Base-by-base conservation (phyloP, 2,797 vertebrate species). In the Sitta carolinensis region DNA sequence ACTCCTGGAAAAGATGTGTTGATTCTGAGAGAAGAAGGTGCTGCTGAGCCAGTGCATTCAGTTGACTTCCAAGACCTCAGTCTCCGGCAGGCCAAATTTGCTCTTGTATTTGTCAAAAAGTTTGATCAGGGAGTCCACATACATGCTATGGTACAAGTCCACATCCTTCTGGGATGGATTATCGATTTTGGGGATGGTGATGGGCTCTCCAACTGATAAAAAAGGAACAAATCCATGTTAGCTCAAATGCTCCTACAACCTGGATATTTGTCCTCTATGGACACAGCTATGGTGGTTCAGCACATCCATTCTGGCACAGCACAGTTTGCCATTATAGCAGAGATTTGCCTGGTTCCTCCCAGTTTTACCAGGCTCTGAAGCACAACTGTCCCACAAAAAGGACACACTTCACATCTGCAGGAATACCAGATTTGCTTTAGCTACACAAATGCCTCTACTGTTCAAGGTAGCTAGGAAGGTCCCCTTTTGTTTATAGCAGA, bases 31-130 rank as follows among this genome's bases (percentile, higher is more conserved):
- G 42, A 51, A 94, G 63, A 29, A 72, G 38, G 16, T 48, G 57
- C 48, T 80, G 42, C 47, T 73, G 64, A 90, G 32, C 51, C 89
- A 75, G 32, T 74, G 72, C 59, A 74, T 85, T 99, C 98, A 99
- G 86, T 98, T 98, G 95, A 99, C 98, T 92, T 98, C 95, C 93
- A 99, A 97, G 77, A 97, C 47, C 57, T 99, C 99, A 0, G 98
- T 98, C 92, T 99, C 99, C 2, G 97, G 98, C 87, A 99, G 97
- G 57, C 99, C 99, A 32, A 98, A 99, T 69, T 98, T 98, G 51
- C 98, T 98, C 97, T 99, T 99, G 94, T 99, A 98, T 86, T 98
- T 98, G 95, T 99, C 98, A 47, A 99, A 99, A 73, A 99, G 98
- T 90, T 98, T 98, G 93, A 96, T 97, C 58, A 99, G 98, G 59